Evolutionary conservation across 2,113 vertebrate species (phyloP).

Genomic region (Quiscalus mexicanus): DNA sequence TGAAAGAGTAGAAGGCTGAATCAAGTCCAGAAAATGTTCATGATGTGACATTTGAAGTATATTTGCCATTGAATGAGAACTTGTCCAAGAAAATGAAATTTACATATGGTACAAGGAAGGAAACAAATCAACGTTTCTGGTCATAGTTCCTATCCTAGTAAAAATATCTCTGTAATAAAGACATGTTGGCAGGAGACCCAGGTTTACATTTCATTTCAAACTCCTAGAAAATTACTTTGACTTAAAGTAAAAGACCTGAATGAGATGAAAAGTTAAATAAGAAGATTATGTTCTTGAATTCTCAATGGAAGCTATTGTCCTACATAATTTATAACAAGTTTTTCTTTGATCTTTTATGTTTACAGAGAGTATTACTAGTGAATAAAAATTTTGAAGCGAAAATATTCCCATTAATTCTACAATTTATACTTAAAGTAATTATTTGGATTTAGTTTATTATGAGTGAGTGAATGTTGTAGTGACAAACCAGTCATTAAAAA

Average conservation of each 20-base stretch:
- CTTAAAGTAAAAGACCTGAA: not conserved
- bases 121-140: not conserved
- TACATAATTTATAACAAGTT: slow-evolving; percentile 44
- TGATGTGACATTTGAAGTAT: not conserved
- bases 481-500: not conserved
- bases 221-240: not conserved
- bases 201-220: not conserved
- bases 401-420: not conserved
- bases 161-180: not conserved
- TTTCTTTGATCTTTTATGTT: slow-evolving; percentile 56
- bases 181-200: not conserved
- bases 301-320: slow-evolving; percentile 4
- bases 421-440: slow-evolving; percentile 16
- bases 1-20: not conserved
- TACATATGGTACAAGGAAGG: not conserved
- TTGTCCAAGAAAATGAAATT: not conserved
- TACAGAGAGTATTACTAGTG: not conserved
- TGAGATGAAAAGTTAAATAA: slow-evolving; percentile 2
- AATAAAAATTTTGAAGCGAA: slow-evolving; percentile 3
- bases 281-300: slow-evolving; percentile 1
- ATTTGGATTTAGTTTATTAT: slow-evolving; percentile 20
- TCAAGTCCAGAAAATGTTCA: not conserved
- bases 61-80: not conserved
- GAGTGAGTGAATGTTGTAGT: not conserved
- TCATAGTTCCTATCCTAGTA: not conserved